Conservation (phyloP, 2,797 vertebrate species). For the Buphagus erythrorhynchus region DNA sequence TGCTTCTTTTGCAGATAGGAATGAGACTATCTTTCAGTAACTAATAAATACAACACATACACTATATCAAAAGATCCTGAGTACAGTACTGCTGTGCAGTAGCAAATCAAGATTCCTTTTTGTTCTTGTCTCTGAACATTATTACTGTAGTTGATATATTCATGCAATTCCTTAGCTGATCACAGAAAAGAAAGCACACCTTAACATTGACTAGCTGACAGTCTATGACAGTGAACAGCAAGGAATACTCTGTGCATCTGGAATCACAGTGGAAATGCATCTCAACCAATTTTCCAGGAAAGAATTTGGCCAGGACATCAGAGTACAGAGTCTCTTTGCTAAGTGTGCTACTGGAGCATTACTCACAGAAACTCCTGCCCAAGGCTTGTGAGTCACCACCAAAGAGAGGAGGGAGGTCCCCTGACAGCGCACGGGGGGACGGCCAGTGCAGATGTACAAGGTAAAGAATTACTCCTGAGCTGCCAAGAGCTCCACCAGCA, state of each 20-base stretch:
- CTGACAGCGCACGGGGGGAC: rapidly evolving
- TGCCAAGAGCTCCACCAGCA: neutral
- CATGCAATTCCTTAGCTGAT: neutral
- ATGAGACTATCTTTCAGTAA: neutral
- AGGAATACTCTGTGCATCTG: neutral
- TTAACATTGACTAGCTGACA: neutral
- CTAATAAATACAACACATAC: neutral
- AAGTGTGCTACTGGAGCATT: neutral
- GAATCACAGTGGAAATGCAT: neutral
- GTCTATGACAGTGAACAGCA: neutral
- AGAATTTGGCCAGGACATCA: constrained; percentile 6
- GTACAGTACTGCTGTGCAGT: neutral
- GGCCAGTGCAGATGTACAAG: neutral
- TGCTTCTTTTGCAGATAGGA: neutral
- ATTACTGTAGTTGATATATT: neutral
- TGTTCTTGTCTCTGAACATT: neutral
- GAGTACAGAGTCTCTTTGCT: neutral
- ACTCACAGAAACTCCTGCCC: neutral
- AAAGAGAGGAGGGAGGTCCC: neutral
- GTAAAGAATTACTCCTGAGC: neutral
- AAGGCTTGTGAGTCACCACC: neutral
- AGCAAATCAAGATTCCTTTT: neutral
- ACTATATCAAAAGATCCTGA: neutral
- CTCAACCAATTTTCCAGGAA: neutral
- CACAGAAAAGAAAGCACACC: neutral